Percentiles rank a stretch among this genome's conserved stretches.
phyloP scores from a whole-genome alignment of 2,113 vertebrate genomes.

The Passer montanus region DNA sequence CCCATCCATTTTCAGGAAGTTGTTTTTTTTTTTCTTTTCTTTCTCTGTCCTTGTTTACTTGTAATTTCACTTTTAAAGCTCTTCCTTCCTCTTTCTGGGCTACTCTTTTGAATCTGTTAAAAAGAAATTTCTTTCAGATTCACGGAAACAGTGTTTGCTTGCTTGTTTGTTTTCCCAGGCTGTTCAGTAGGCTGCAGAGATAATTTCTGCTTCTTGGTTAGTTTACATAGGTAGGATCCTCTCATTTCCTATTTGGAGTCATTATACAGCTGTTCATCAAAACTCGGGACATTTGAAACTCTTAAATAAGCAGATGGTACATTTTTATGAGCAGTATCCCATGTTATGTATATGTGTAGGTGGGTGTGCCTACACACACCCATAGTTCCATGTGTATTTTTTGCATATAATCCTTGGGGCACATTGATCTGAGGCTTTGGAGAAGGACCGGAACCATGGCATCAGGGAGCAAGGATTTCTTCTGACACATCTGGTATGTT shows the following conservation, averaged over 20 bases:
- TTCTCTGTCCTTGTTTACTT: neutral
- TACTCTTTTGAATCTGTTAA: neutral
- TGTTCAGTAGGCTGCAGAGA: neutral
- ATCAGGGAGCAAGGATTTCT: neutral
- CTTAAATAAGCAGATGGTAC: neutral
- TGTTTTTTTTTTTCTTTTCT: neutral
- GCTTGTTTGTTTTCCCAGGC: neutral
- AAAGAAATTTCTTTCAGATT: neutral
- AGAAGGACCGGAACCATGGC: neutral
- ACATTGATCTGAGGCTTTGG: neutral
- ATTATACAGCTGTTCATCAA: neutral
- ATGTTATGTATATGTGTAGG: neutral
- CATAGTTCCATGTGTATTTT: neutral
- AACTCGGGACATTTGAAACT: neutral
- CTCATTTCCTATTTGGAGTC: neutral
- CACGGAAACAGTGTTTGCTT: neutral
- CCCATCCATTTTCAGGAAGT: neutral
- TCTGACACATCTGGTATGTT: neutral
- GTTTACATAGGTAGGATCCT: neutral
- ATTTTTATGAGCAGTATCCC: neutral
- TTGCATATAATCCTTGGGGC: neutral
- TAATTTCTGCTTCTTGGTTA: neutral
- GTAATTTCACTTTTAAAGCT: constrained; percentile 4
- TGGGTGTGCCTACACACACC: neutral
- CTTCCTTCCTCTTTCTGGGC: neutral